Conservation (phyloP, 2,888 invertebrate genomes). For the Tipula lateralis region DNA sequence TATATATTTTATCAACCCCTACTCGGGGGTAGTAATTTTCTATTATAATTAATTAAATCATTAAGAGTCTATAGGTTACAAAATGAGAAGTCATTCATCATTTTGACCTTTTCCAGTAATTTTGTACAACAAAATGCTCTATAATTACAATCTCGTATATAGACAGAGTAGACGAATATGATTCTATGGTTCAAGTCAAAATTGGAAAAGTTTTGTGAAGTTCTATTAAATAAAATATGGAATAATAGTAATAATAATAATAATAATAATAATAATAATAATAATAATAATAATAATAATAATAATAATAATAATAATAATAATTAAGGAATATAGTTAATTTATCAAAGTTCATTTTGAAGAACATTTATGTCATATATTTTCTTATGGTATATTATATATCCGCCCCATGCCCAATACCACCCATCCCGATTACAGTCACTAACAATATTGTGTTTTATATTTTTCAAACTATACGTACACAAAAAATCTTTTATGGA, state of each 20-base stretch:
- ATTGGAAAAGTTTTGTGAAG: neutral
- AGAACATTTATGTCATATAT: neutral
- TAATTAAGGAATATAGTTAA: constrained; percentile 11
- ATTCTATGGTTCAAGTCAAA: neutral
- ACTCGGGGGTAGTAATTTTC: neutral
- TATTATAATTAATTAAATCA: neutral
- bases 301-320: neutral
- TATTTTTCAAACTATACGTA: neutral
- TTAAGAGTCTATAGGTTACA: neutral
- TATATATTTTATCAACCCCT: neutral
- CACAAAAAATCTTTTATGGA: neutral
- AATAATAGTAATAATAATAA: neutral
- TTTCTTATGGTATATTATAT: neutral
- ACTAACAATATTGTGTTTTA: neutral
- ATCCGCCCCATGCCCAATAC: neutral
- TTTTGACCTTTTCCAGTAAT: neutral
- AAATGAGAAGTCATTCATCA: neutral
- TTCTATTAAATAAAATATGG: neutral
- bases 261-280: neutral
- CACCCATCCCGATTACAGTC: neutral
- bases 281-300: constrained; percentile 7
- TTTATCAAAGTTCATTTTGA: constrained; percentile 4
- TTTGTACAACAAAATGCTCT: neutral
- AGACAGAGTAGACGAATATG: neutral
- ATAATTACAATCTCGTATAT: neutral